Evolutionary conservation across 35 echinoderm and acorn worm species (phyloP).

Genomic region (Chiridota heheva): DNA sequence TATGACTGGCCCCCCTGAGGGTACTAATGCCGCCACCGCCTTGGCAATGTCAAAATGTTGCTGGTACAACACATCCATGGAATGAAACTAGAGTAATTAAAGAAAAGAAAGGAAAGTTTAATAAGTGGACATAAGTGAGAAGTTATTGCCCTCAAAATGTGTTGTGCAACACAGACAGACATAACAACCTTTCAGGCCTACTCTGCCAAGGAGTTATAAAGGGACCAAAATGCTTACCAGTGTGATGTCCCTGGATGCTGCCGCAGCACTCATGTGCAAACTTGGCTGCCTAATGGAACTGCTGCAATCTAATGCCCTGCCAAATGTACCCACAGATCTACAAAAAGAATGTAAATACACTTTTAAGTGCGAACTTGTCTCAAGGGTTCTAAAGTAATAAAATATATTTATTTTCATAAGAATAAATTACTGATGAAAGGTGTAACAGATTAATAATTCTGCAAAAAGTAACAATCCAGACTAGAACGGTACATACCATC

Average conservation of each 20-base stretch:
- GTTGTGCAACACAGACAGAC: neutral
- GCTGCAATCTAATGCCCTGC: slow-evolving; percentile 87
- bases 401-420: too few relatives aligned
- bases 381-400: too few relatives aligned
- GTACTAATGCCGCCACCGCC: slow-evolving; percentile 80
- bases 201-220: too few relatives aligned
- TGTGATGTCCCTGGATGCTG: slow-evolving; percentile 94
- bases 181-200: too few relatives aligned
- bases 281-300: slow-evolving; percentile 95
- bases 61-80: slow-evolving; percentile 95
- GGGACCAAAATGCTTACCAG: slow-evolving; percentile 72
- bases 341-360: slow-evolving; percentile 18
- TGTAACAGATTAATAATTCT: too few relatives aligned
- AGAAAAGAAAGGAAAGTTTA: neutral
- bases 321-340: slow-evolving; percentile 97
- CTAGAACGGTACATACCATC: too few relatives aligned
- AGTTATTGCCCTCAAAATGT: neutral
- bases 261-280: slow-evolving; percentile 96
- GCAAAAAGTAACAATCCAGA: too few relatives aligned
- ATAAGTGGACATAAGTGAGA: neutral
- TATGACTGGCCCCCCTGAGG: slow-evolving; percentile 87
- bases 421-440: too few relatives aligned
- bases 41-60: slow-evolving; percentile 88
- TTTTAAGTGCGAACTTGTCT: too few relatives aligned
- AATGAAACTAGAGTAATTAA: slow-evolving; percentile 79